Conservation (phyloP, 2,888 invertebrate species). For the Cryptophagus acutangulus region DNA sequence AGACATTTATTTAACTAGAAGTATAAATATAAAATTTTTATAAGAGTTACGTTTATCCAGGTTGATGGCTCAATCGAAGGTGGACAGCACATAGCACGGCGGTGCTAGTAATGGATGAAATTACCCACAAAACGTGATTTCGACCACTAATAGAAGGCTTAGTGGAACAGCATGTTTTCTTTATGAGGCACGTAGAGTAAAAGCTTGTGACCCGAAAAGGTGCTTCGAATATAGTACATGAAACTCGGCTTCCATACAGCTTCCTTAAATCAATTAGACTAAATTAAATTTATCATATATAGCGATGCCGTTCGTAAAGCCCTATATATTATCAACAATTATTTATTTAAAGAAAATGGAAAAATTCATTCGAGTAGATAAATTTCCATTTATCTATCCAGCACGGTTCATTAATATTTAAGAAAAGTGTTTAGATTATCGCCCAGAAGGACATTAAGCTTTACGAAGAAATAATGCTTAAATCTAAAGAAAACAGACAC, state of each 20-base stretch:
- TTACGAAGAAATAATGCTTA: conserved; percentile 2
- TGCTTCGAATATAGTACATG: conserved; percentile 28
- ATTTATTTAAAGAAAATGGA: no score
- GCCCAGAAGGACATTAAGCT: no score
- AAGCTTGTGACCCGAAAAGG: conserved; percentile 33
- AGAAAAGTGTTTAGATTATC: no score
- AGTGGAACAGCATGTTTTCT: conserved; percentile 45
- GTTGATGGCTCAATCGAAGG: conserved; percentile 30
- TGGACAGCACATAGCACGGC: conserved; percentile 20
- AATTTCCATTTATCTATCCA: no score
- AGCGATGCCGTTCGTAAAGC: no score
- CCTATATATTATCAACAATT: no score
- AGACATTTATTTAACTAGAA: no score
- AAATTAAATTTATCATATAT: conserved; percentile 14
- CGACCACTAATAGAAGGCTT: conserved; percentile 45
- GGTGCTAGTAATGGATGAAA: conserved; percentile 38
- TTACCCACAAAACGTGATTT: conserved; percentile 42
- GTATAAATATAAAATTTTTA: no score
- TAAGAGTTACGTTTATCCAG: conserved; percentile 31
- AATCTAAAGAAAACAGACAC: conserved; percentile 15
- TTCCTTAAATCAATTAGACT: conserved; percentile 24
- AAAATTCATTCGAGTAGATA: no score
- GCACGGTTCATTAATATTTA: no score
- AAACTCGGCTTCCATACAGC: conserved; percentile 16
- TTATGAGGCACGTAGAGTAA: conserved; percentile 44